Evolutionary conservation across 1,140 invertebrate species (phyloP).

Genomic region (Aethina tumida): DNA sequence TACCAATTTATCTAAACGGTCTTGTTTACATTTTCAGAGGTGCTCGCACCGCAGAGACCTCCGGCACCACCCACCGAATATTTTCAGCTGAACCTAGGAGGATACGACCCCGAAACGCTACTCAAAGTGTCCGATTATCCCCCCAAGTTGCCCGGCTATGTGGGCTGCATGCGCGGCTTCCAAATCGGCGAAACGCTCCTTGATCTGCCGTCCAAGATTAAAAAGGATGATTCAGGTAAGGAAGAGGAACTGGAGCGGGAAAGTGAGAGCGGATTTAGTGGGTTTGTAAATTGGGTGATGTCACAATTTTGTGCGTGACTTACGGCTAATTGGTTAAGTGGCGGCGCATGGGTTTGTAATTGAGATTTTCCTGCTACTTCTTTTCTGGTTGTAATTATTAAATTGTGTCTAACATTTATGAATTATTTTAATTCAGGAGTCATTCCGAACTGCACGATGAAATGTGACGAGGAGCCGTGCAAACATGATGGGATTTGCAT

Average conservation of each 20-base stretch:
- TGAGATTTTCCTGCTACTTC: too few species aligned
- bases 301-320: too few species aligned
- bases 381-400: background rate
- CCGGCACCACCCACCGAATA: slow-evolving; percentile 74
- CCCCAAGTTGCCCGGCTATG: slow-evolving; percentile 59
- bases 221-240: slow-evolving; percentile 57
- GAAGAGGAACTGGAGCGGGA: too few species aligned
- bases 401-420: background rate
- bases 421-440: slow-evolving; percentile 49
- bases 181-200: slow-evolving; percentile 74
- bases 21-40: slow-evolving; percentile 47
- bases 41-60: slow-evolving; percentile 72
- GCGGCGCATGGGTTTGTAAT: too few species aligned
- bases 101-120: slow-evolving; percentile 66
- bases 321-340: too few species aligned
- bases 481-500: slow-evolving; percentile 80
- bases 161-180: slow-evolving; percentile 81
- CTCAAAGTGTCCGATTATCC: slow-evolving; percentile 47
- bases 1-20: slow-evolving; percentile 1
- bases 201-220: slow-evolving; percentile 61
- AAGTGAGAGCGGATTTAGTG: too few species aligned
- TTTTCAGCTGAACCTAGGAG: slow-evolving; percentile 82
- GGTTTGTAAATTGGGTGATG: too few species aligned
- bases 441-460: slow-evolving; percentile 73
- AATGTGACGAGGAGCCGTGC: slow-evolving; percentile 78